A percentile compares a stretch with the other conserved stretches of the same genome.
Evolutionary conservation across 2,888 invertebrate genomes (phyloP).

Genomic region (Nemurella pictetii): DNA sequence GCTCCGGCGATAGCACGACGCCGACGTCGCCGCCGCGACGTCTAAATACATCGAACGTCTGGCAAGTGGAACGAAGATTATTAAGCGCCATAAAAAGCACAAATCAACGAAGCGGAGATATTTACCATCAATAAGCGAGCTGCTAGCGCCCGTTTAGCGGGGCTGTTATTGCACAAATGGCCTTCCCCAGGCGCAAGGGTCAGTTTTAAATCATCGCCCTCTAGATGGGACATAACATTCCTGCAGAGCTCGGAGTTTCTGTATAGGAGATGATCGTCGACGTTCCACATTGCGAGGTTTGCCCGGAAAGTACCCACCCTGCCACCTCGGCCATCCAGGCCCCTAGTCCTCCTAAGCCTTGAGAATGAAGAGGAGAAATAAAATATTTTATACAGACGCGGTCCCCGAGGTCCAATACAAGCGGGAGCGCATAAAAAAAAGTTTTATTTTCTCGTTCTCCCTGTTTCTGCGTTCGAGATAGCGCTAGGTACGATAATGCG

Average conservation of each 20-base stretch:
- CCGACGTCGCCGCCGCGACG: not conserved
- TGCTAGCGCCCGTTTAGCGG: not conserved
- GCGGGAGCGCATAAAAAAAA: not conserved
- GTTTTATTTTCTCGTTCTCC: not conserved
- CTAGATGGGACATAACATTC: not conserved
- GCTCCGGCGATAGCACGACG: not conserved
- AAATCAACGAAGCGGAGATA: not conserved
- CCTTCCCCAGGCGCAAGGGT: not conserved
- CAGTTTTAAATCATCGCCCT: not conserved
- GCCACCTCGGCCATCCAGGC: not conserved
- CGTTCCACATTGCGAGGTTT: not conserved
- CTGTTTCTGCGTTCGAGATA: not conserved
- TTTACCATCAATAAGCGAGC: not conserved
- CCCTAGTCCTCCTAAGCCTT: not conserved
- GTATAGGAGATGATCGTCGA: not conserved
- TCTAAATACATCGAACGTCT: not conserved
- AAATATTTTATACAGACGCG: not conserved
- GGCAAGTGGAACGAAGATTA: not conserved
- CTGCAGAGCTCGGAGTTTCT: too few species aligned
- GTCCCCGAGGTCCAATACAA: slow-evolving; percentile 4
- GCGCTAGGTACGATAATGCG: slow-evolving; percentile 10
- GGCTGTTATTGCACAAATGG: not conserved
- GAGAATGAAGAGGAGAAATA: not conserved
- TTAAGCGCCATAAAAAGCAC: not conserved
- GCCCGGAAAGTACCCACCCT: not conserved